phyloP scores from a whole-genome alignment of 2,888 invertebrate species.

The Aspidiotus rigidus region DNA sequence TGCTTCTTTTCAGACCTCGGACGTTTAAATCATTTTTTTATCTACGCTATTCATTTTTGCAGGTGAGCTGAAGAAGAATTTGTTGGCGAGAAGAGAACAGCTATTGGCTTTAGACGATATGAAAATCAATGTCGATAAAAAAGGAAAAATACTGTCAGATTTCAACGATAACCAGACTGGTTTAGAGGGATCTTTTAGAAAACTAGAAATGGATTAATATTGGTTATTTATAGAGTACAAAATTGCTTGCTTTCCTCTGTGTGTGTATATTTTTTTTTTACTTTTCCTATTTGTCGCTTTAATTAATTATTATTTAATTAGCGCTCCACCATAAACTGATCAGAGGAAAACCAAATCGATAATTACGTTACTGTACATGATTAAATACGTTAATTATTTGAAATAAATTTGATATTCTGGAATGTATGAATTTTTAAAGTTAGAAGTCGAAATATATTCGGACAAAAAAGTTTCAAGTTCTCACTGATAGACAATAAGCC shows the following conservation, averaged over 20 bases:
- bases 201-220: conserved; percentile 63
- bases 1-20: not conserved
- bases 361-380: too few relatives aligned
- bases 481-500: too few relatives aligned
- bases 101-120: conserved; percentile 42
- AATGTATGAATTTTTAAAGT: too few relatives aligned
- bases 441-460: too few relatives aligned
- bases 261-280: not conserved
- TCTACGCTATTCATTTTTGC: conserved; percentile 25
- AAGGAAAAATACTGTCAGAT: conserved; percentile 66
- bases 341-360: too few relatives aligned
- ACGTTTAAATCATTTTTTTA: conserved; percentile 21
- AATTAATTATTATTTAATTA: too few relatives aligned
- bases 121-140: conserved; percentile 50
- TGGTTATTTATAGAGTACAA: too few relatives aligned
- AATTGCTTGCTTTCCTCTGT: not conserved
- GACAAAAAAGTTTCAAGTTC: too few relatives aligned
- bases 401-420: too few relatives aligned
- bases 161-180: conserved; percentile 59
- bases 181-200: conserved; percentile 65
- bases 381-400: too few relatives aligned
- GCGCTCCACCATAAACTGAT: too few relatives aligned
- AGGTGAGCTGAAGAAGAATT: conserved; percentile 42
- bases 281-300: too few relatives aligned
- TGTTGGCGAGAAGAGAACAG: conserved; percentile 39